Conservation (phyloP, 2,797 vertebrate species). For the Vespertilio murinus region DNA sequence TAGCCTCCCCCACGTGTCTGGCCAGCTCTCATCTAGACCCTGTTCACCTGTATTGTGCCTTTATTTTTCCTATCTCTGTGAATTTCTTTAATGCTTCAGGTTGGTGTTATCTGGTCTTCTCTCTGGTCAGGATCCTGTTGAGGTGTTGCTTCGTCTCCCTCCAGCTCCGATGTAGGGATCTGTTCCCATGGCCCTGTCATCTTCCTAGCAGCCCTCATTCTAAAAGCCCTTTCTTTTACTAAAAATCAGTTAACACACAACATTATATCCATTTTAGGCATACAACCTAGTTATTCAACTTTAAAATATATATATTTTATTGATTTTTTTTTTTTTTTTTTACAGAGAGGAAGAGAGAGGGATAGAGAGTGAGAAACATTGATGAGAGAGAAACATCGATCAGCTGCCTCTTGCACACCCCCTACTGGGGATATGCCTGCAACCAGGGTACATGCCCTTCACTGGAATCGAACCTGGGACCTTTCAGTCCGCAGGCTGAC, state of each 20-base stretch:
- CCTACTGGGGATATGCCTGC: too few relatives aligned
- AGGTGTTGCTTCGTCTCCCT: not conserved
- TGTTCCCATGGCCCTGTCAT: not conserved
- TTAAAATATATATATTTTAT: too few relatives aligned
- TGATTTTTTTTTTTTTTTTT: too few relatives aligned
- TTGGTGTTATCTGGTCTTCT: not conserved
- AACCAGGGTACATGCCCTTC: too few relatives aligned
- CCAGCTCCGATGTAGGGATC: not conserved
- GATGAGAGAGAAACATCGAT: too few relatives aligned
- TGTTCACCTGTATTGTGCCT: fast-evolving
- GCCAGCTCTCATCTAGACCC: fast-evolving
- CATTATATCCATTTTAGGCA: not conserved
- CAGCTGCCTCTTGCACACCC: too few relatives aligned
- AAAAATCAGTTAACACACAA: not conserved
- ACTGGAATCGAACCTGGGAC: too few relatives aligned
- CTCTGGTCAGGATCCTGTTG: not conserved
- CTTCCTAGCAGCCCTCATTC: not conserved
- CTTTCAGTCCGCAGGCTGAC: too few relatives aligned
- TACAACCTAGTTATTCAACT: not conserved
- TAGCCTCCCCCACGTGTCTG: fast-evolving
- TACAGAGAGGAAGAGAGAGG: too few relatives aligned
- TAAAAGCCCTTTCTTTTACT: not conserved
- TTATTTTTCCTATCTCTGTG: not conserved
- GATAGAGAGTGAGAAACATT: too few relatives aligned
- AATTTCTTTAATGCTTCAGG: not conserved